These are phyloP conservation scores for Papilio dardanus DNA, from an alignment of 1,140 invertebrate genomes.

Conservation along the genomic window DNA sequence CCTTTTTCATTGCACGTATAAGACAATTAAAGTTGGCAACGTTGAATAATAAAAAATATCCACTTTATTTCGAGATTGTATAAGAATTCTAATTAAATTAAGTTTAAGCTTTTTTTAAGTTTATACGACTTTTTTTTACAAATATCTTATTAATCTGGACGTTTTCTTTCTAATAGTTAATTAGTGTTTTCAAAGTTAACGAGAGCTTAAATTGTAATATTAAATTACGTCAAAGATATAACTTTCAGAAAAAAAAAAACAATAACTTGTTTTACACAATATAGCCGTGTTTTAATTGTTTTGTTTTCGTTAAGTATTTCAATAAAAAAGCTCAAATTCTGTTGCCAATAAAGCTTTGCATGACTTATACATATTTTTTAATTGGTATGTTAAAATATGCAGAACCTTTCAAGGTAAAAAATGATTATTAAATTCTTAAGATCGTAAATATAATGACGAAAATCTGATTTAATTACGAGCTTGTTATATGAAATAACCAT, in stretches of 20 bases:
- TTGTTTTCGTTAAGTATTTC: neutral
- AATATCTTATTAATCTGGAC: too few relatives aligned
- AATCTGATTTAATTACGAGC: neutral
- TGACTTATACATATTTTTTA: constrained; percentile 3
- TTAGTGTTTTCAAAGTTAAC: too few relatives aligned
- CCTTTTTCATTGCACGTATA: neutral
- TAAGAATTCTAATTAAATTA: neutral
- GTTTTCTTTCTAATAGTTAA: too few relatives aligned
- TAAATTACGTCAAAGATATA: neutral
- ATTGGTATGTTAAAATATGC: neutral
- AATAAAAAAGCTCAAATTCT: neutral
- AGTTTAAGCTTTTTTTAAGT: neutral
- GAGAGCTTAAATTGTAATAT: too few relatives aligned
- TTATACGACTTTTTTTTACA: neutral
- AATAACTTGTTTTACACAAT: neutral
- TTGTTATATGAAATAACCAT: neutral
- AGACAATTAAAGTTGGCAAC: neutral
- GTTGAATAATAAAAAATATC: neutral
- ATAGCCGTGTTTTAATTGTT: neutral
- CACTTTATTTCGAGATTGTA: constrained; percentile 7
- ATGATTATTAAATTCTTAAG: neutral
- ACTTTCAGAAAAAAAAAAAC: neutral
- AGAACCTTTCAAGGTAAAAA: neutral
- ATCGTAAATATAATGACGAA: neutral
- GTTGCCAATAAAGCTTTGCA: neutral